These are phyloP conservation scores for Heliothis virescens DNA, from an alignment of 1,140 invertebrate species.

Conservation along the genomic window DNA sequence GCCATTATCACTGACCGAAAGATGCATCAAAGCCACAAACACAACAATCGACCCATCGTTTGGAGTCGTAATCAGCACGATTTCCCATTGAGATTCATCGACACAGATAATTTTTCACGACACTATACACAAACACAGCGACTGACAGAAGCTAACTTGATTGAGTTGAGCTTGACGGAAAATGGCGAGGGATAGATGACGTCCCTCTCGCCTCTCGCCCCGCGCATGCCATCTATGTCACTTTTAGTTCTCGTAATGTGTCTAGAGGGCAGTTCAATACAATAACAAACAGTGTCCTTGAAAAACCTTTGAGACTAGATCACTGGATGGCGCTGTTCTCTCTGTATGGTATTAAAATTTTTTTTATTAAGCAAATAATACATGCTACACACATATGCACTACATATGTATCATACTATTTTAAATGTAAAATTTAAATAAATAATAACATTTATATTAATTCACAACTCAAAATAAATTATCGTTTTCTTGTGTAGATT, in stretches of 20 bases:
- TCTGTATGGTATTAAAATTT: not conserved
- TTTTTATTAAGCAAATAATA: too few relatives aligned
- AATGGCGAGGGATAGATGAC: constrained; percentile 80
- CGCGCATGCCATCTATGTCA: constrained; percentile 64
- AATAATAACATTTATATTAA: too few relatives aligned
- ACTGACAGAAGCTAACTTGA: constrained; percentile 84
- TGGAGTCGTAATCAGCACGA: constrained; percentile 81
- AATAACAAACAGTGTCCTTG: constrained; percentile 56
- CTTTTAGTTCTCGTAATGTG: constrained; percentile 37
- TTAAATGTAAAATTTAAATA: not conserved
- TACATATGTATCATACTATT: not conserved
- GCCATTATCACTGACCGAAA: constrained; percentile 82
- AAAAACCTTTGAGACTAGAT: not conserved
- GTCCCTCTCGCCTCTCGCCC: constrained; percentile 69
- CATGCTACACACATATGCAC: too few relatives aligned
- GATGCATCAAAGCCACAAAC: constrained; percentile 83
- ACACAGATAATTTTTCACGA: constrained; percentile 84
- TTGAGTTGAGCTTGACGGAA: constrained; percentile 82
- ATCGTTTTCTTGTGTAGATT: too few relatives aligned
- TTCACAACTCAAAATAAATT: too few relatives aligned
- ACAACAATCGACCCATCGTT: constrained; percentile 83
- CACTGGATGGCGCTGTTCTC: constrained; percentile 59
- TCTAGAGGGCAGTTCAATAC: constrained; percentile 66
- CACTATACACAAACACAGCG: constrained; percentile 84
- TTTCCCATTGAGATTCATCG: constrained; percentile 85